These are phyloP conservation scores for Mellilla xanthometata DNA, from an alignment of 2,888 invertebrate genomes.

Conservation along the genomic window DNA sequence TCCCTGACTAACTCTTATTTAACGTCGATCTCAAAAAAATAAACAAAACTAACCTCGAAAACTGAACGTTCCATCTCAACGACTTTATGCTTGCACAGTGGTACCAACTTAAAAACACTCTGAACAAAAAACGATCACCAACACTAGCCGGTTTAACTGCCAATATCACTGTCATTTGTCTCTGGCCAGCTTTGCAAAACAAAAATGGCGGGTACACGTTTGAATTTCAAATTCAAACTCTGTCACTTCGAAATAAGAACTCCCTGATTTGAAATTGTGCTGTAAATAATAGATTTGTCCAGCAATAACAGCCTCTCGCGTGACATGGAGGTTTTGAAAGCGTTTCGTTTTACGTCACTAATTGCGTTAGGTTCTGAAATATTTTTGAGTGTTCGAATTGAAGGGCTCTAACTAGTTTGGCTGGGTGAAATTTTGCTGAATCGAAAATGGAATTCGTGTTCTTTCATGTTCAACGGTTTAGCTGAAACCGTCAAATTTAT, in stretches of 20 bases:
- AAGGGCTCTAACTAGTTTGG: constrained; percentile 37
- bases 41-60: constrained; percentile 2
- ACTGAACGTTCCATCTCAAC: constrained; percentile 33
- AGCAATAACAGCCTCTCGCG: constrained; percentile 54
- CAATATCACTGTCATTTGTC: constrained; percentile 69
- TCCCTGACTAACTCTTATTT: too few species aligned
- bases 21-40: too few species aligned
- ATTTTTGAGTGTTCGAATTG: constrained; percentile 56
- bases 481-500: too few species aligned
- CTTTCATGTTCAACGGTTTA: constrained; percentile 5
- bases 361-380: constrained; percentile 58
- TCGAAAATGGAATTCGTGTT: constrained; percentile 15
- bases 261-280: constrained; percentile 3
- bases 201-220: constrained; percentile 33
- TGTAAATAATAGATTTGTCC: constrained; percentile 34
- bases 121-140: constrained; percentile 44
- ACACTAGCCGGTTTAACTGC: constrained; percentile 57
- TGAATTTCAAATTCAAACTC: constrained; percentile 29
- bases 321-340: constrained; percentile 56
- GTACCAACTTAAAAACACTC: constrained; percentile 45
- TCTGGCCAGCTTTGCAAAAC: constrained; percentile 49
- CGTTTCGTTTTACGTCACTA: constrained; percentile 54
- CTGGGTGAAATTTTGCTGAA: constrained; percentile 6
- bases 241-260: constrained; percentile 31
- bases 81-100: constrained; percentile 38